These are phyloP conservation scores for Trimorus sp. DNA, from an alignment of 2,888 invertebrate species.

Conservation along the genomic window DNA sequence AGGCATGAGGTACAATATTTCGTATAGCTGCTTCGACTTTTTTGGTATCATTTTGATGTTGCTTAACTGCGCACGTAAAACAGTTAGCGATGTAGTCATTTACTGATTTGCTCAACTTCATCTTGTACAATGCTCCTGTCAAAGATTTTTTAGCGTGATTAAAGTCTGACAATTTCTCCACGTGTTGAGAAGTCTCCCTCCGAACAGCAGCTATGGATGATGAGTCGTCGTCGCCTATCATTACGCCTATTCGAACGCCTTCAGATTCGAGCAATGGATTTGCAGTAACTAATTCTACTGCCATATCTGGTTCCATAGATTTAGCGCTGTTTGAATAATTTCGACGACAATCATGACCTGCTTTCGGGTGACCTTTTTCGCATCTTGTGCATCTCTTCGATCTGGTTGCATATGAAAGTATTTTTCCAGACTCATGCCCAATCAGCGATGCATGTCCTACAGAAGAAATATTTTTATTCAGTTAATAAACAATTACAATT, in stretches of 20 bases:
- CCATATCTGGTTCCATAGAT: constrained; percentile 1
- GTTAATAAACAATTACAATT: too few species aligned
- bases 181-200: background rate
- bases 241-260: background rate
- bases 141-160: constrained; percentile 25
- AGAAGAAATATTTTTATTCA: too few species aligned
- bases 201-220: constrained; percentile 60
- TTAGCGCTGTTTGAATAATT: background rate
- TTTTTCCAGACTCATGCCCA: too few species aligned
- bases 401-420: too few species aligned
- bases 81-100: background rate
- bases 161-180: constrained; percentile 33
- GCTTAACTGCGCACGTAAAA: background rate
- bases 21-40: constrained; percentile 1
- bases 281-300: background rate
- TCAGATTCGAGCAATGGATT: background rate
- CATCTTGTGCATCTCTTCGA: too few species aligned
- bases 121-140: background rate
- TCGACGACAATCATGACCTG: background rate
- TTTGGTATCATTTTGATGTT: background rate
- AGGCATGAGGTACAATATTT: constrained; percentile 30
- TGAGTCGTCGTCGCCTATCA: constrained; percentile 52
- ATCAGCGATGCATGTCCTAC: too few species aligned
- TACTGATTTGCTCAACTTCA: background rate
- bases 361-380: background rate